Base-by-base conservation (phyloP, 2,797 vertebrate species). In the Gambusia yucatana region DNA sequence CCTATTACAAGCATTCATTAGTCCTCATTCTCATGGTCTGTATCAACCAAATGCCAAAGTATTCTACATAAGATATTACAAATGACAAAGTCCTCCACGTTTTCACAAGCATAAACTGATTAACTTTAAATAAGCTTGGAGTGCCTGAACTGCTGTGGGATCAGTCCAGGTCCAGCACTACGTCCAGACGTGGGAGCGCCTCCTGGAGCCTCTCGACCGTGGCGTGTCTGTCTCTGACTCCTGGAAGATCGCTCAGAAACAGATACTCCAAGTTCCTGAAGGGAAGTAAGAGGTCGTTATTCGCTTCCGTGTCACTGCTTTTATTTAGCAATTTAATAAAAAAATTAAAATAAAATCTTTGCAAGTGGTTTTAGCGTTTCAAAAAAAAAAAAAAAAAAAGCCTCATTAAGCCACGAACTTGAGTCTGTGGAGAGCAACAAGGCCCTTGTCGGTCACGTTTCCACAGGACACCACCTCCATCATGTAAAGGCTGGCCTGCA, bases 391-490 rank as follows among this genome's bases (percentile, higher is more conserved):
- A 6, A 61, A 30, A 13, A 59, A 22, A 67, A 14, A 0, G 7
- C n/a, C 25, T n/a, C 9, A 4, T 50, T 50, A 50, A 25, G 50
- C 7, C 16, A 39, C 88, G 87, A 0, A 98, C 98, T 50, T 96
- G 90, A 99, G 95, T 70, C 91, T 94, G 93, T 97, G 94, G 79
- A 99, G 95, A 0, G 97, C 89, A 14, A 97, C 78, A 86, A 99
- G 22, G 67, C 98, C 98, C 85, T 85, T 96, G 77, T 99, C 97
- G 0, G 97, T 98, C 84, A 99, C 94, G 0, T 99, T 98, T 13
- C 98, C 98, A 79, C 98, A 99, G 13, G 98, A 97, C 79, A 97
- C 96, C 46, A 99, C 93, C 93, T 96, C 95, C 95, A 99, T 89
- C 84, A 91, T 92, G 83, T 86, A 89, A 44, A 99, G 47, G 4